These are phyloP conservation scores for Pithys albifrons DNA, from an alignment of 2,113 vertebrate genomes.

Conservation along the genomic window DNA sequence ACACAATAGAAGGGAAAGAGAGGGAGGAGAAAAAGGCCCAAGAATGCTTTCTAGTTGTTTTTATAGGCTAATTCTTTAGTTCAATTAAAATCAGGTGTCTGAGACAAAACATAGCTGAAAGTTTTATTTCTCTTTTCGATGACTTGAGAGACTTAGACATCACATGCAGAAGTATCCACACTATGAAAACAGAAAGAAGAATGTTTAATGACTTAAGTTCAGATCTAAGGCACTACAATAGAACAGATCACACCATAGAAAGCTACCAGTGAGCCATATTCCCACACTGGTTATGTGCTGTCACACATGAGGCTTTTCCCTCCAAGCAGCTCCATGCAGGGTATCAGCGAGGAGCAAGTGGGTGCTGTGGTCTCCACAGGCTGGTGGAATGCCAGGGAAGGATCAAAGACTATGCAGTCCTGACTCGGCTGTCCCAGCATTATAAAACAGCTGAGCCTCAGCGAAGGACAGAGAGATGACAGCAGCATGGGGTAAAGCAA, in stretches of 20 bases:
- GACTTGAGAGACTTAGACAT: neutral
- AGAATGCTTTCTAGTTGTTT: neutral
- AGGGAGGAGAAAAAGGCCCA: neutral
- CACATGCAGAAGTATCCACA: neutral
- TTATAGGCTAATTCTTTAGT: neutral
- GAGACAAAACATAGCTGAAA: neutral
- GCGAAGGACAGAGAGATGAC: neutral
- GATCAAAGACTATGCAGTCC: neutral
- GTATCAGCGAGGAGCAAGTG: neutral
- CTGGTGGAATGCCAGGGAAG: neutral
- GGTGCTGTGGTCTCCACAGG: neutral
- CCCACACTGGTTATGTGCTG: neutral
- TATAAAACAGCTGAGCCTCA: neutral
- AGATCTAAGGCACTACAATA: neutral
- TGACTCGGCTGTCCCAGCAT: neutral
- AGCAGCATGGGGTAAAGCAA: neutral
- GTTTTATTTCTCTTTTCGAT: neutral
- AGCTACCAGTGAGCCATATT: neutral
- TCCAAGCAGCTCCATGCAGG: neutral
- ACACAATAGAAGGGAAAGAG: neutral
- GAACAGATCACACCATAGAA: neutral
- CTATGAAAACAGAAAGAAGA: neutral
- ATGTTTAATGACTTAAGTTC: fast-evolving
- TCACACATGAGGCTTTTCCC: neutral
- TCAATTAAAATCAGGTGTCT: neutral